These are phyloP conservation scores for Itoplectis maculator DNA, from an alignment of 2,888 invertebrate species.

Conservation along the genomic window DNA sequence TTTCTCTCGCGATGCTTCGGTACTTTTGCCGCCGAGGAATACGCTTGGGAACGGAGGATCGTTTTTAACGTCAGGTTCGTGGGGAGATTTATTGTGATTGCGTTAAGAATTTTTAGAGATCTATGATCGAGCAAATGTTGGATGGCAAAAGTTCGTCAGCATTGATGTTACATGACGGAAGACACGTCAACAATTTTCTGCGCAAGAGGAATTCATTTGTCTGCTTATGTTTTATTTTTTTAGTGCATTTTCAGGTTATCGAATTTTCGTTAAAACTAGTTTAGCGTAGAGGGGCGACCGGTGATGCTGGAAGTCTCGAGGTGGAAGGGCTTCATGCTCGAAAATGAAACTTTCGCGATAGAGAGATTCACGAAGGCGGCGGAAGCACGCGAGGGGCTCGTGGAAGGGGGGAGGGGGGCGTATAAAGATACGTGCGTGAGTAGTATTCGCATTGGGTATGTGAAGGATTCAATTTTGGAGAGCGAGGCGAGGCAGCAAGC, in stretches of 20 bases:
- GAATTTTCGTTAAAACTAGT: slow-evolving; percentile 9
- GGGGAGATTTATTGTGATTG: too few relatives aligned
- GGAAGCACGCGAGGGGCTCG: slow-evolving; percentile 35
- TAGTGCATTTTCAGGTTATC: not conserved
- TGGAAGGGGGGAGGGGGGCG: too few relatives aligned
- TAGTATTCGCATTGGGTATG: slow-evolving; percentile 40
- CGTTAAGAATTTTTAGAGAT: too few relatives aligned
- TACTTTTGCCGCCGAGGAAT: too few relatives aligned
- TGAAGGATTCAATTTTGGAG: slow-evolving; percentile 50
- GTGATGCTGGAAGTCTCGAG: not conserved
- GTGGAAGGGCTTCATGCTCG: slow-evolving; percentile 28
- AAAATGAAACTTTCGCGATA: slow-evolving; percentile 34
- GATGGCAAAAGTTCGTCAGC: not conserved
- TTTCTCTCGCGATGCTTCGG: too few relatives aligned
- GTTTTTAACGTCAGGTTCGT: too few relatives aligned
- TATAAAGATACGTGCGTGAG: slow-evolving; percentile 25
- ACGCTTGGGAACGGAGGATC: too few relatives aligned
- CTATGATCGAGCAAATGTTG: too few relatives aligned
- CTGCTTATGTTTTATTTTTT: not conserved
- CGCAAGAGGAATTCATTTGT: not conserved
- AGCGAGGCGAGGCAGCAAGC: slow-evolving; percentile 21
- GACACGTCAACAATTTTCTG: not conserved
- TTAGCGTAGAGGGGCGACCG: not conserved
- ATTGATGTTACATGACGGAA: not conserved
- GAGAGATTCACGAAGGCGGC: not conserved